A percentile compares a stretch with the other conserved stretches of the same genome.
Conservation (phyloP, 1,140 invertebrate species). For the Drosophila azteca region DNA sequence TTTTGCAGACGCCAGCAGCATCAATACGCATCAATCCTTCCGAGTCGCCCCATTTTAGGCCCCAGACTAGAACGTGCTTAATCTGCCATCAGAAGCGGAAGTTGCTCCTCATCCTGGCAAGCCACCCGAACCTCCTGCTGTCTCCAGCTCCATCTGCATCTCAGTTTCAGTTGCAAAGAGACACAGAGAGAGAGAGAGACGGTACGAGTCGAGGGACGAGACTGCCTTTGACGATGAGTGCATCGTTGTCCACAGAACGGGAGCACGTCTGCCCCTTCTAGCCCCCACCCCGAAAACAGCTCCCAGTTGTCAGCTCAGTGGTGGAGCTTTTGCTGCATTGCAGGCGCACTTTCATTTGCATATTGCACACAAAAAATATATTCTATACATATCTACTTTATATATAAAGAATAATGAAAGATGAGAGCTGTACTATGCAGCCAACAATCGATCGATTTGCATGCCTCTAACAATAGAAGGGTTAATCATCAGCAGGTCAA, state of each 20-base stretch:
- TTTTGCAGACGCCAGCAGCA: conserved; percentile 65
- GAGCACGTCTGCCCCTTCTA: conserved; percentile 38
- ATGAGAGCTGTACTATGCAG: conserved; percentile 13
- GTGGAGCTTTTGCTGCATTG: conserved; percentile 70
- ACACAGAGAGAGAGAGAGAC: too few species aligned
- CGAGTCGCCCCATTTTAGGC: conserved; percentile 4
- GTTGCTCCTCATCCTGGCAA: conserved; percentile 41
- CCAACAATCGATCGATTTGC: conserved; percentile 54
- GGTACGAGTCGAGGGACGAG: not conserved
- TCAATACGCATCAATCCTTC: conserved; percentile 75
- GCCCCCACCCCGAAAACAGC: conserved; percentile 30
- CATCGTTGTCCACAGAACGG: conserved; percentile 40
- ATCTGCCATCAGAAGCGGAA: conserved; percentile 79
- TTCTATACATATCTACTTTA: conserved; percentile 19
- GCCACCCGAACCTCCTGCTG: conserved; percentile 1
- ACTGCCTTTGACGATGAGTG: conserved; percentile 23
- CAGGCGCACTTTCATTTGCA: conserved; percentile 79
- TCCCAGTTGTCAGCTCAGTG: conserved; percentile 46
- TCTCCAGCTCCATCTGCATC: conserved; percentile 8
- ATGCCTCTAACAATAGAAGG: conserved; percentile 37
- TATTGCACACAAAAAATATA: conserved; percentile 38
- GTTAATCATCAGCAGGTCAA: conserved; percentile 44
- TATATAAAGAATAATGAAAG: conserved; percentile 27
- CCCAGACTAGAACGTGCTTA: conserved; percentile 72
- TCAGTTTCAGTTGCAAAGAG: conserved; percentile 26